Conservation (phyloP, 1,140 invertebrate genomes). For the Dendrolimus kikuchii region DNA sequence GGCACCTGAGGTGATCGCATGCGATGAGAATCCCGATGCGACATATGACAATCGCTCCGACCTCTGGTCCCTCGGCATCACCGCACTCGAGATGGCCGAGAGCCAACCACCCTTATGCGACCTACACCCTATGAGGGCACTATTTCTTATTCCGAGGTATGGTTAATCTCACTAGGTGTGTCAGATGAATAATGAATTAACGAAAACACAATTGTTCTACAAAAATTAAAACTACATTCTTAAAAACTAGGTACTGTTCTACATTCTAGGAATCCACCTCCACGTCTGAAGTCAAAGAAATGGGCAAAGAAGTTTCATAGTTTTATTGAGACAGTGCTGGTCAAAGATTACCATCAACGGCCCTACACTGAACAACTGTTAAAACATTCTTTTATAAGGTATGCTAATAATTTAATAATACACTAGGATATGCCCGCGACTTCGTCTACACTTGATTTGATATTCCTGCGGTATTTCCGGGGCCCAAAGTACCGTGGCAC, state of each 20-base stretch:
- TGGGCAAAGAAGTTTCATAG: conserved; percentile 98
- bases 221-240: too few relatives aligned
- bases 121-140: conserved; percentile 98
- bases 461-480: too few relatives aligned
- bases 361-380: conserved; percentile 98
- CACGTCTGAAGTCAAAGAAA: conserved; percentile 97
- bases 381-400: conserved; percentile 96
- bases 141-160: conserved; percentile 96
- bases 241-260: background rate
- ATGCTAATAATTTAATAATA: background rate
- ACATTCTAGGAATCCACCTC: conserved; percentile 85
- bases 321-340: conserved; percentile 77
- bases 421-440: too few relatives aligned
- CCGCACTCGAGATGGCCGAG: conserved; percentile 99
- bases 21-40: conserved; percentile 99
- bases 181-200: background rate
- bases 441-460: too few relatives aligned
- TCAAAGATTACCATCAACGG: conserved; percentile 98
- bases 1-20: conserved; percentile 98
- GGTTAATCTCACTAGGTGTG: background rate
- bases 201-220: too few relatives aligned
- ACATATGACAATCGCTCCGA: conserved; percentile 99
- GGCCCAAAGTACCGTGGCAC: too few relatives aligned
- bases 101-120: conserved; percentile 99
- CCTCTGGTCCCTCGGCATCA: conserved; percentile 98